These are phyloP conservation scores for Hippocampus mohnikei DNA, from an alignment of 2,113 vertebrate species.

Conservation along the genomic window DNA sequence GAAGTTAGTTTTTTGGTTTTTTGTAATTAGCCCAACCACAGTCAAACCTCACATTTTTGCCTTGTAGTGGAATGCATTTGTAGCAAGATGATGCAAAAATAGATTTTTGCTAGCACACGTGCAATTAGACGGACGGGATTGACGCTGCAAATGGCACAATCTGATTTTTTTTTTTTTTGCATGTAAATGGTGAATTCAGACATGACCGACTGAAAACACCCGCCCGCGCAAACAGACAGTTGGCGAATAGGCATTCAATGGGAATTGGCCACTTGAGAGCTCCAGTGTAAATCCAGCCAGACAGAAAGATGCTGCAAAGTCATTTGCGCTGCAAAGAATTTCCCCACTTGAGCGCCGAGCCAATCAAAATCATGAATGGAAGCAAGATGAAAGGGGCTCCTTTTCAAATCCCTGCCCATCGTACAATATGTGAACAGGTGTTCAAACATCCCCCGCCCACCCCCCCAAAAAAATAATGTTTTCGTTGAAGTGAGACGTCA, in stretches of 20 bases:
- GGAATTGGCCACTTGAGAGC: neutral
- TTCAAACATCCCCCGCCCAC: conserved; percentile 54
- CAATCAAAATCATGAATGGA: conserved; percentile 69
- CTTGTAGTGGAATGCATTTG: too few relatives aligned
- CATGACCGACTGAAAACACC: conserved; percentile 17
- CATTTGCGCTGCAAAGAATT: conserved; percentile 43
- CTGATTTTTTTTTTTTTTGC: neutral
- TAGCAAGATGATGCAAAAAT: too few relatives aligned
- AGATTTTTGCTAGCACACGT: too few relatives aligned
- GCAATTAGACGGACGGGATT: neutral
- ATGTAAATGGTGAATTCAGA: conserved; percentile 6
- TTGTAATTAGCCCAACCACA: too few relatives aligned
- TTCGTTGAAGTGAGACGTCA: conserved; percentile 51
- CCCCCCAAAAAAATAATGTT: conserved; percentile 59
- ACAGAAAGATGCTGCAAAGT: conserved; percentile 46
- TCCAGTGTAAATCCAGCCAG: neutral
- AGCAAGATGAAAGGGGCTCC: conserved; percentile 69
- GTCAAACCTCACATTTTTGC: too few relatives aligned
- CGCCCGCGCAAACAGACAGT: neutral
- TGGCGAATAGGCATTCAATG: neutral
- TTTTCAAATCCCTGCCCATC: conserved; percentile 68
- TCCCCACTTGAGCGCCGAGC: conserved; percentile 53
- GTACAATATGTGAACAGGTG: conserved; percentile 74
- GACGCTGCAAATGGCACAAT: neutral
- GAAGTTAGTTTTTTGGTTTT: too few relatives aligned